These are phyloP conservation scores for Miichthys miiuy DNA, from an alignment of 2,797 vertebrate species.

Conservation along the genomic window DNA sequence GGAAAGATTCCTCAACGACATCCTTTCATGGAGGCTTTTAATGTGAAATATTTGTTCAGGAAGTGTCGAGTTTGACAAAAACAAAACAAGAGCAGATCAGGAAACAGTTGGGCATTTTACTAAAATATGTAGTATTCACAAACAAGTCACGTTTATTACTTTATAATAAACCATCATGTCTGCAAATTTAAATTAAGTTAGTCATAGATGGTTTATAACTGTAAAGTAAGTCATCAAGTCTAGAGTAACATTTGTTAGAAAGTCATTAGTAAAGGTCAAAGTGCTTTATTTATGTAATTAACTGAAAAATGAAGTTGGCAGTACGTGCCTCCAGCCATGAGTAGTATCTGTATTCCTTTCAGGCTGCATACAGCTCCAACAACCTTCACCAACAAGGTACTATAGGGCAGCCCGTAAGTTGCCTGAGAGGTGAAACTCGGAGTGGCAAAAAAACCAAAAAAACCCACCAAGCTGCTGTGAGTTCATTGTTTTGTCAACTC, in stretches of 20 bases:
- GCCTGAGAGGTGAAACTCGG: neutral
- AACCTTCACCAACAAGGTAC: neutral
- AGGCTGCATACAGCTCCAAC: too few species aligned
- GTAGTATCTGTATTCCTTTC: too few species aligned
- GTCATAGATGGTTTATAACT: too few species aligned
- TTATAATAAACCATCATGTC: neutral
- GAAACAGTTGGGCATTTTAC: neutral
- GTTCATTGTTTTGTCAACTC: neutral
- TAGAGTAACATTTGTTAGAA: too few species aligned
- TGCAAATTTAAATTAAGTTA: neutral
- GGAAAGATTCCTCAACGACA: neutral
- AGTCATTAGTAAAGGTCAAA: too few species aligned
- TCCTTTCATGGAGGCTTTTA: neutral
- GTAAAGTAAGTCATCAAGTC: too few species aligned
- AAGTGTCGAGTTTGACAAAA: neutral
- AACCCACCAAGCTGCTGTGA: neutral
- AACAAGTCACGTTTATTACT: neutral
- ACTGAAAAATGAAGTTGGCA: too few species aligned
- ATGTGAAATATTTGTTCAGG: slow-evolving; percentile 8
- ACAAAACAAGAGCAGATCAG: too few species aligned
- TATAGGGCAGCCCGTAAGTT: neutral
- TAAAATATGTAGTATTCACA: neutral
- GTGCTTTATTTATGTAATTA: too few species aligned
- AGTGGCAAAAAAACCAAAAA: neutral
- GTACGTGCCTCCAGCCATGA: too few species aligned